Base-by-base conservation (phyloP, 2,797 vertebrate species). In the Cephalopachus bancanus region DNA sequence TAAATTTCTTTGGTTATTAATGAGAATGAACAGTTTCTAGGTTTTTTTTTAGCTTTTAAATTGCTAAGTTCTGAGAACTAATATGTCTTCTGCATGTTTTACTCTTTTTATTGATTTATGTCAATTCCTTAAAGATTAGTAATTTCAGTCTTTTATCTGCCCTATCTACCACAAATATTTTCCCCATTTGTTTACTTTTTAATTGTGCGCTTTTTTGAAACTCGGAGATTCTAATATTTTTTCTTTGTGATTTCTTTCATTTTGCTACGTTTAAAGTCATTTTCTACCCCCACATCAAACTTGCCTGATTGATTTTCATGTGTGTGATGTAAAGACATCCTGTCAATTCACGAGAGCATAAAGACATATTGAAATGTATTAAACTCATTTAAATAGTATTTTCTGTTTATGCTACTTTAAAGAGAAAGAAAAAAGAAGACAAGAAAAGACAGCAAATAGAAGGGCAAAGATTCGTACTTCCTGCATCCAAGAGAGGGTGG, bases 31-130 rank as follows among this genome's bases (percentile, higher is more conserved):
- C 10, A 55, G 59, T 75, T 76, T 59, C 84, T 67, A 37, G 37
- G 37, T 15, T 62, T 15, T 67, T 67, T 81, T 64, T 74, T 81
- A 72, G 76, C 10, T 81, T 94, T 28, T 44, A 49, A 26, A 44
- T 16, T 75, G 20, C 65, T 80, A 30, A 78, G 7, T 91, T 89
- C 79, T 64, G 80, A 84, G 30, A 81, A 75, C 17, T 10, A 51
- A 44, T 26, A 64, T 28, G 64, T 83, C 28, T 64, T 97, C 85
- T 49, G 20, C n/a, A 53, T 7, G 14, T 49, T 90, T 89, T 79
- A 84, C n/a, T 91, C 30, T 83, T 85, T 80, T 59, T 65, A 49
- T 79, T 94, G 89, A 51, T 83, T 83, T 90, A 67, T 28, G 4
- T 64, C 59, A 83, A 15, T 86, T 83, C 57, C 85, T 93, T 74